A percentile compares a stretch with the other conserved stretches of the same genome.
These are phyloP conservation scores for Pterois miles DNA, from an alignment of 2,797 vertebrate genomes.

Conservation along the genomic window DNA sequence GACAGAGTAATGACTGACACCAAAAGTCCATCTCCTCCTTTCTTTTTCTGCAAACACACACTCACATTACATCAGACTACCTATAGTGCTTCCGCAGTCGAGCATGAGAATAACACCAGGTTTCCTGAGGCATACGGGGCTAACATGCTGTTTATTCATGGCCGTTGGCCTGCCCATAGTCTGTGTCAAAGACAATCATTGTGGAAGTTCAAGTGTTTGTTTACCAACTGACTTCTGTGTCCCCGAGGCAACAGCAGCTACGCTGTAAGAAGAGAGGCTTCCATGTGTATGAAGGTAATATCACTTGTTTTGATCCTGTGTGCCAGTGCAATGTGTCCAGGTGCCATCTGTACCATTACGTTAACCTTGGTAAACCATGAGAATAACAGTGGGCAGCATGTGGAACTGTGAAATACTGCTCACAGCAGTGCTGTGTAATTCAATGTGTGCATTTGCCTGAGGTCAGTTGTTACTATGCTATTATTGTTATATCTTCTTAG, in stretches of 20 bases:
- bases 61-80: constrained; percentile 42
- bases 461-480: constrained; percentile 5
- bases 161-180: constrained; percentile 56
- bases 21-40: constrained; percentile 3
- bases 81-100: constrained; percentile 29
- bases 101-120: constrained; percentile 39
- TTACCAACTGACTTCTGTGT: constrained; percentile 46
- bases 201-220: constrained; percentile 59
- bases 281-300: constrained; percentile 22
- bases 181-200: constrained; percentile 68
- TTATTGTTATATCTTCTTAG: neutral
- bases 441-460: neutral
- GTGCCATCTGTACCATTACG: constrained; percentile 63
- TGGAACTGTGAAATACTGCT: constrained; percentile 31
- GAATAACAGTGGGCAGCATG: constrained; percentile 37
- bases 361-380: constrained; percentile 51
- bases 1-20: constrained; percentile 18
- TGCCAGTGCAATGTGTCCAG: constrained; percentile 58
- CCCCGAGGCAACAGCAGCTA: constrained; percentile 39
- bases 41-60: constrained; percentile 42
- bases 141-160: constrained; percentile 66
- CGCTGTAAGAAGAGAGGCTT: constrained; percentile 34
- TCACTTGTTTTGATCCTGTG: constrained; percentile 50
- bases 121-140: constrained; percentile 63
- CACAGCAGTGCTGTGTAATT: neutral